A percentile compares a stretch with the other conserved stretches of the same genome.
phyloP scores from a whole-genome alignment of 2,888 invertebrate species.

The Hoplodrina ambigua region DNA sequence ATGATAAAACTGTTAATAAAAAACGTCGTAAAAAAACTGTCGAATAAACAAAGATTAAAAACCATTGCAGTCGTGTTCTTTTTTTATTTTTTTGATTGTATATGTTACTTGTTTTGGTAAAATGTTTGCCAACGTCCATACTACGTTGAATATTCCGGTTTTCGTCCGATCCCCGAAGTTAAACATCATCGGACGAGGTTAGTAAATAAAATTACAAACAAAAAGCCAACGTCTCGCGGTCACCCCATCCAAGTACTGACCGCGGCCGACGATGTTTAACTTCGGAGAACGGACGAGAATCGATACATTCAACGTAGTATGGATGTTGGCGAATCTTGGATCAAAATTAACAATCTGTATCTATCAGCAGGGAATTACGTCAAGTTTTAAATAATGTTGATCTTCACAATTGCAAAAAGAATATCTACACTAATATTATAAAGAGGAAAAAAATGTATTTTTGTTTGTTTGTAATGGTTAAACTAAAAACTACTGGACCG shows the following conservation, averaged over 20 bases:
- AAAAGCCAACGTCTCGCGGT: conserved; percentile 76
- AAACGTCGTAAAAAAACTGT: too few relatives aligned
- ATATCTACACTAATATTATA: too few relatives aligned
- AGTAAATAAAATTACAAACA: too few relatives aligned
- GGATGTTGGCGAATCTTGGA: conserved; percentile 72
- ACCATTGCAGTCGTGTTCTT: too few relatives aligned
- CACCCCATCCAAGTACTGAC: conserved; percentile 87
- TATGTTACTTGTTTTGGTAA: too few relatives aligned
- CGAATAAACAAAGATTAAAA: too few relatives aligned
- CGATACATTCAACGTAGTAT: conserved; percentile 86
- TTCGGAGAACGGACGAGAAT: conserved; percentile 89
- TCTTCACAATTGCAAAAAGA: not conserved
- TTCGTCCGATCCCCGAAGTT: conserved; percentile 88
- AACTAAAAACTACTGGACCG: too few relatives aligned
- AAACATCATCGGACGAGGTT: conserved; percentile 87
- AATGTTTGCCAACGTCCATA: conserved; percentile 79
- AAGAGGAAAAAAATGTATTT: too few relatives aligned
- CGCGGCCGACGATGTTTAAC: conserved; percentile 87
- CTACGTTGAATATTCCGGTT: conserved; percentile 86
- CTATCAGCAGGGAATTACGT: not conserved
- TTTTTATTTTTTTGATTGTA: too few relatives aligned
- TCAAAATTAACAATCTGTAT: not conserved
- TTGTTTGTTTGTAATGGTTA: too few relatives aligned
- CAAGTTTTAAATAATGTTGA: not conserved
- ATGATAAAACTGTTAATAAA: too few relatives aligned